Conservation (phyloP, 1,140 invertebrate species). For the Orius insidiosus region DNA sequence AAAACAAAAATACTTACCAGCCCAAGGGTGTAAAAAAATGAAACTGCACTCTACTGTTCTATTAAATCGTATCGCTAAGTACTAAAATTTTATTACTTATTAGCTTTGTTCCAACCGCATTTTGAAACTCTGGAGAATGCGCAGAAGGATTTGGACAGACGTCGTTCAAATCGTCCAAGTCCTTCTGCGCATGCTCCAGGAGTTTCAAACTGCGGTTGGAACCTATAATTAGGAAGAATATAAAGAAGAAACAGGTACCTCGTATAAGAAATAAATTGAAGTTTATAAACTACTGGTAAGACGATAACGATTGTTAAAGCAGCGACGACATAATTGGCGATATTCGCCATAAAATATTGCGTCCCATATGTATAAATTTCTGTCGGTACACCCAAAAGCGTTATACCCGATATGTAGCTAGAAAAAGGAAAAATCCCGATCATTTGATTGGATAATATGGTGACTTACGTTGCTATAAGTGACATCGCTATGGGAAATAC, state of each 20-base stretch:
- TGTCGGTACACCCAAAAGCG: conserved; percentile 68
- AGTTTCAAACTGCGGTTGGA: no score
- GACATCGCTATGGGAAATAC: conserved; percentile 69
- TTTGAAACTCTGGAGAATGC: no score
- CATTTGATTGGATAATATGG: not conserved
- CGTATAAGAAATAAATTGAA: conserved; percentile 68
- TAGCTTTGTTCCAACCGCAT: no score
- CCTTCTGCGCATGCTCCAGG: no score
- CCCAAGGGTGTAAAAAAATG: conserved; percentile 43
- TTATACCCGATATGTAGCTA: conserved; percentile 77
- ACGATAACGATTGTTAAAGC: conserved; percentile 51
- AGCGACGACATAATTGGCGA: conserved; percentile 46
- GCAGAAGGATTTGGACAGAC: no score
- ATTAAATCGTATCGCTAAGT: conserved; percentile 48
- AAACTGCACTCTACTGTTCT: conserved; percentile 39
- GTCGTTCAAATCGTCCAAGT: no score
- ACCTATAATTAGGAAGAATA: no score
- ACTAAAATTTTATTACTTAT: no score
- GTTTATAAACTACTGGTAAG: conserved; percentile 62
- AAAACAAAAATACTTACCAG: conserved; percentile 37
- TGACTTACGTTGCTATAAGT: conserved; percentile 53
- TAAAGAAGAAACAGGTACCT: conserved; percentile 37
- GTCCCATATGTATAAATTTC: conserved; percentile 76
- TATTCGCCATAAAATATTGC: conserved; percentile 57
- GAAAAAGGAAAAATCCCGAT: conserved; percentile 3